These are phyloP conservation scores for Sphecodes monilicornis DNA, from an alignment of 2,888 invertebrate genomes.

Conservation along the genomic window DNA sequence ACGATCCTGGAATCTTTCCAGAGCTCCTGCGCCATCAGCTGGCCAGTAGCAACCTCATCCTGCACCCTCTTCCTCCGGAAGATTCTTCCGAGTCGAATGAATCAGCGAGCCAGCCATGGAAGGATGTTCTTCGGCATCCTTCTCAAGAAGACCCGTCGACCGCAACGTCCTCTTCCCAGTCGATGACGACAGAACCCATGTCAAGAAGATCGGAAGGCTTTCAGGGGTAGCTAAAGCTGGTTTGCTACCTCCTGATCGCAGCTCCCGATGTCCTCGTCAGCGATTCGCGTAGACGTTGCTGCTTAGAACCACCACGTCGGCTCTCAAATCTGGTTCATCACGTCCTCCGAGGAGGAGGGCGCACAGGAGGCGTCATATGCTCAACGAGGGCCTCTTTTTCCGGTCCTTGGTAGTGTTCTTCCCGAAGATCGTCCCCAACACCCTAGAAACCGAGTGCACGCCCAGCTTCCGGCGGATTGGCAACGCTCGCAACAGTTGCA, in stretches of 20 bases:
- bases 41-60: not conserved
- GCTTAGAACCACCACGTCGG: conserved; percentile 80
- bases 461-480: conserved; percentile 90
- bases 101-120: not conserved
- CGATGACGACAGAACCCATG: not conserved
- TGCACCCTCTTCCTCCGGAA: conserved; percentile 22
- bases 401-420: conserved; percentile 91
- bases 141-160: not conserved
- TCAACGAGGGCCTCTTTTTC: conserved; percentile 91
- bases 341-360: conserved; percentile 82
- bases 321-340: conserved; percentile 79
- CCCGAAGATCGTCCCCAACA: conserved; percentile 92
- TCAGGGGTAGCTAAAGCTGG: not conserved
- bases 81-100: not conserved
- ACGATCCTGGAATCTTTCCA: not conserved
- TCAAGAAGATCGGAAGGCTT: not conserved
- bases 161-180: conserved; percentile 6
- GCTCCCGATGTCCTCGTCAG: conserved; percentile 57
- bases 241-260: not conserved
- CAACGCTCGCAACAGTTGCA: conserved; percentile 89
- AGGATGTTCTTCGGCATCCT: not conserved
- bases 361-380: conserved; percentile 87
- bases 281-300: conserved; percentile 81
- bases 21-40: conserved; percentile 1
- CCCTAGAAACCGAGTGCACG: conserved; percentile 92